Evolutionary conservation across 1,140 invertebrate genomes (phyloP), one percentile per base, ranked within the genome.

Genomic region (Musca domestica): DNA sequence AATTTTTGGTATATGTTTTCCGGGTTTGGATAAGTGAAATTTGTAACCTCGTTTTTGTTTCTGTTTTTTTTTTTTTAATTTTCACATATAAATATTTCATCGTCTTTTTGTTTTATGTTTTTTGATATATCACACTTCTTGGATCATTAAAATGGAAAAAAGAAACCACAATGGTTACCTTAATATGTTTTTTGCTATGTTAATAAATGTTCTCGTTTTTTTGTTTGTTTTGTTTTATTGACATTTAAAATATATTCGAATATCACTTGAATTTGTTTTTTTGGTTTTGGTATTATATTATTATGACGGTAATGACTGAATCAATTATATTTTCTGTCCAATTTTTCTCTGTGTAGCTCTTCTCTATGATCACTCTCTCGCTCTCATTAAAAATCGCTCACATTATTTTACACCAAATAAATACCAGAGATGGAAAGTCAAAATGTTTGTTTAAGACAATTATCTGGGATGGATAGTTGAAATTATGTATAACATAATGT

Each of bases 31-130:
- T 34, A 41, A 41, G 6, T n/a, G 27, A 17, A 61, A 51, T 2
- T 61, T 61, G 27, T 41, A 61, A 61, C 56, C 30, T 58, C 30
- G 15, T 56, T 56, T 27, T 56, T 25, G 10, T 14, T 56, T 56
- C 22, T 27, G 27, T n/a, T 61, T 25, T 41, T 61, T 61, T 58
- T 3, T 25, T 15, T 56, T 41, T 41, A 9, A 9, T 41, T 12
- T 41, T 41, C 27, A 30, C 27, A 30, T 30, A 54, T 54, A 54
- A 54, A 52, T 54, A 30, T 30, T 3, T 41, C 34, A 41, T 41
- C 10, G 12, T 41, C 2, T 41, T 41, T 7, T 41, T n/a, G n/a
- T 51, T 51, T 51, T 20, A 20, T 20, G 10, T 7, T 56, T 56
- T 14, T 34, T 22, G 6, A n/a, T 61, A 34, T 61, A 61, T 61